These are phyloP conservation scores for Zonitis immaculata DNA, from an alignment of 2,888 invertebrate species.

Conservation along the genomic window DNA sequence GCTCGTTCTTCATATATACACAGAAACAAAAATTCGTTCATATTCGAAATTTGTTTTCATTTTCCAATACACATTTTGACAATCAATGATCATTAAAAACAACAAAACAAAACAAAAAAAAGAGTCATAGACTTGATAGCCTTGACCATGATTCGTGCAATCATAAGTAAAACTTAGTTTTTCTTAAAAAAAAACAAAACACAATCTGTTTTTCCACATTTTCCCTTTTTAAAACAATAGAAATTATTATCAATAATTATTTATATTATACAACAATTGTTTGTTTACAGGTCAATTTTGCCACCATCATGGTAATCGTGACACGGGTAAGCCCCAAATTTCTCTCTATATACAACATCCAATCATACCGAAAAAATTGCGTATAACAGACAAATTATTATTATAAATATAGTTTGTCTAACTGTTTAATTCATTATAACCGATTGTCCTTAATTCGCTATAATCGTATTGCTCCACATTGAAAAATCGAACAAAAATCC, in stretches of 20 bases:
- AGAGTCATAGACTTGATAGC: constrained; percentile 25
- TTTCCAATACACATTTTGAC: too few relatives aligned
- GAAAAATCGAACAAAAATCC: not conserved
- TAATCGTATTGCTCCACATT: not conserved
- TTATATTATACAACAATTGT: too few relatives aligned
- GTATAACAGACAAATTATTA: not conserved
- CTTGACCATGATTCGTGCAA: constrained; percentile 16
- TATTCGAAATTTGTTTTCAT: constrained; percentile 3
- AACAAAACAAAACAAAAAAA: too few relatives aligned
- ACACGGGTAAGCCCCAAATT: constrained; percentile 48
- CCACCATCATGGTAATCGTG: constrained; percentile 51
- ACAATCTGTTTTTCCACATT: too few relatives aligned
- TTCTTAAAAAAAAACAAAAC: too few relatives aligned
- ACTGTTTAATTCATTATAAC: not conserved
- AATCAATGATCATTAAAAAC: too few relatives aligned
- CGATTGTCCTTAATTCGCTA: not conserved
- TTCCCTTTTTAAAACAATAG: too few relatives aligned
- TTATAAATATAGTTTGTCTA: not conserved
- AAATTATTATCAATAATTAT: too few relatives aligned
- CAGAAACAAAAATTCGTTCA: too few relatives aligned
- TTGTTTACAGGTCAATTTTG: not conserved
- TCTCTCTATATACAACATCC: not conserved
- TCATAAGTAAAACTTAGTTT: not conserved
- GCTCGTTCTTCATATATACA: too few relatives aligned
- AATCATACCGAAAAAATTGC: not conserved